phyloP scores from a whole-genome alignment of 1,140 invertebrate genomes.

The Dinothrombium tinctorium region DNA sequence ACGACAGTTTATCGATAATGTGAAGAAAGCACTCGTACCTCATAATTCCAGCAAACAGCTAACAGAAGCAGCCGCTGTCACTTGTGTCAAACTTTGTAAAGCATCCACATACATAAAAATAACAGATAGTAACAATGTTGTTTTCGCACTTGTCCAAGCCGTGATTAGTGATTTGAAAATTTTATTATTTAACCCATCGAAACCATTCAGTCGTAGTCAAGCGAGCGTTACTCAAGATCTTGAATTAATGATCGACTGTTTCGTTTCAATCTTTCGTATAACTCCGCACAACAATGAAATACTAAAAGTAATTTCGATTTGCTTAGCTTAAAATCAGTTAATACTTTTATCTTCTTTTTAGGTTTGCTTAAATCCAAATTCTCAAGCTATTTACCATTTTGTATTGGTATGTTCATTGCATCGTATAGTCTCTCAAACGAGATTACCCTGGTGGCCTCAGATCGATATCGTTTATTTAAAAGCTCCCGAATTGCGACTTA shows the following conservation, averaged over 20 bases:
- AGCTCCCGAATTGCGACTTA: conserved; percentile 64
- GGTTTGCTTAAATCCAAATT: conserved; percentile 54
- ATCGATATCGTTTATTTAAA: conserved; percentile 83
- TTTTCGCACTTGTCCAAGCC: conserved; percentile 70
- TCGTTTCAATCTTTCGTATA: conserved; percentile 87
- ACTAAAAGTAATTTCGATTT: conserved; percentile 39
- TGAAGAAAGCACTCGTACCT: conserved; percentile 54
- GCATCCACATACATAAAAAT: conserved; percentile 87
- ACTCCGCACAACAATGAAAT: conserved; percentile 88
- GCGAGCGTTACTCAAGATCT: conserved; percentile 44
- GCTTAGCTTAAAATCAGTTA: neutral
- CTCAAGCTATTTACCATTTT: conserved; percentile 70
- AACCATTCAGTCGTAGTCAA: conserved; percentile 58
- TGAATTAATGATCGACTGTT: conserved; percentile 91
- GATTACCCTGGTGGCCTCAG: conserved; percentile 87
- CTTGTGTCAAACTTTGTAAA: conserved; percentile 88
- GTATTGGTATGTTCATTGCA: conserved; percentile 70
- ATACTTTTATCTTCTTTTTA: neutral
- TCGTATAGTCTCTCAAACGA: conserved; percentile 66
- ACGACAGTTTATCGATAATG: conserved; percentile 74
- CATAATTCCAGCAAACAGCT: conserved; percentile 64
- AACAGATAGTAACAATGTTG: conserved; percentile 70
- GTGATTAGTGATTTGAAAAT: conserved; percentile 81
- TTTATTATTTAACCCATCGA: conserved; percentile 67
- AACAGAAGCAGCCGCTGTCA: conserved; percentile 75